phyloP scores from a whole-genome alignment of 2,888 invertebrate species.

The Sminthurinus aureus region DNA sequence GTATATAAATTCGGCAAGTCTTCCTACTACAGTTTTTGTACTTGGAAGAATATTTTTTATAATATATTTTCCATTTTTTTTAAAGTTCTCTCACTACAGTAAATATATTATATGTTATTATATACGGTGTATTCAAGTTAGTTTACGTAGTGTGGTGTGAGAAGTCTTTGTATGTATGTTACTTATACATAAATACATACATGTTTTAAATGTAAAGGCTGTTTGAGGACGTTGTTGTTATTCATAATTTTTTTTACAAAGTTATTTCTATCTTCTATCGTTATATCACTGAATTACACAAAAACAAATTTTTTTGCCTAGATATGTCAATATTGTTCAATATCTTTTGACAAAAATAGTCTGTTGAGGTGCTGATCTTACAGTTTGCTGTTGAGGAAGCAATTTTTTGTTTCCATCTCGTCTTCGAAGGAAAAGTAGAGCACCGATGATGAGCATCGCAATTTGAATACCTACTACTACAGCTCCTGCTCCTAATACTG shows the following conservation, averaged over 20 bases:
- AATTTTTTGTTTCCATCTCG: constrained; percentile 64
- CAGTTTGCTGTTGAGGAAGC: constrained; percentile 78
- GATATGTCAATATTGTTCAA: constrained; percentile 33
- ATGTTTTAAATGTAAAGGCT: neutral
- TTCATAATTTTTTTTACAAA: neutral
- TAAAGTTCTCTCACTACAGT: neutral
- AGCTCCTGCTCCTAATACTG: constrained; percentile 83
- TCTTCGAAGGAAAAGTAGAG: constrained; percentile 89
- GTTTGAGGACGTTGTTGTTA: neutral
- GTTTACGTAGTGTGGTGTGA: neutral
- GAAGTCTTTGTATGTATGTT: no score
- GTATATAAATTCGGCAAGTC: constrained; percentile 25
- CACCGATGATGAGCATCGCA: constrained; percentile 75
- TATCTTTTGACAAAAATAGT: constrained; percentile 60
- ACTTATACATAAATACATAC: no score
- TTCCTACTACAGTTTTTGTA: constrained; percentile 31
- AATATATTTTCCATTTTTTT: neutral
- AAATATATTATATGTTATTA: neutral
- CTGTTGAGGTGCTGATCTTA: constrained; percentile 83
- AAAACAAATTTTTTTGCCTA: neutral
- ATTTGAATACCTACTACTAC: constrained; percentile 87
- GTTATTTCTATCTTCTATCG: no score
- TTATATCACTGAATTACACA: no score
- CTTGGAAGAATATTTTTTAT: constrained; percentile 10
- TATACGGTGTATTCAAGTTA: neutral